Percentiles rank a stretch among this genome's conserved stretches.
These are phyloP conservation scores for Chloroceryle inda DNA, from an alignment of 2,797 vertebrate species.

Conservation along the genomic window DNA sequence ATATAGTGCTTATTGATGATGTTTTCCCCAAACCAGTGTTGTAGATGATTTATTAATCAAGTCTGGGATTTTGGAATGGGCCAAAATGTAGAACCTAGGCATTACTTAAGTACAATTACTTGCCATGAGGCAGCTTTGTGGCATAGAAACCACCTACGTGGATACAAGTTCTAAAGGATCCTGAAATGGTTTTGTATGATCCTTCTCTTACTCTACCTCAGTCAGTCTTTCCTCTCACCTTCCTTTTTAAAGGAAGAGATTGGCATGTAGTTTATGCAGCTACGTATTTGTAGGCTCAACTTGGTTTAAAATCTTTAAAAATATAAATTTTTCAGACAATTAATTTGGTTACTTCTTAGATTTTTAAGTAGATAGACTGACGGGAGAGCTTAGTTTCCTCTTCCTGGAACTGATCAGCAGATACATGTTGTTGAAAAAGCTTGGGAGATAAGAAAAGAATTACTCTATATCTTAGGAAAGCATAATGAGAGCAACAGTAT, in stretches of 20 bases:
- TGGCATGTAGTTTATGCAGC: background rate
- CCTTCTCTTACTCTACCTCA: background rate
- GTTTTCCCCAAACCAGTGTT: background rate
- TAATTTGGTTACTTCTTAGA: background rate
- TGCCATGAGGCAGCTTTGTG: background rate
- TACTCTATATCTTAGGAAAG: background rate
- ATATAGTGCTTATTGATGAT: background rate
- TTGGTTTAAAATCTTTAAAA: background rate
- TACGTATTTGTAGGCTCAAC: background rate
- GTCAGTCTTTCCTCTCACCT: background rate
- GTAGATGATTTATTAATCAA: background rate
- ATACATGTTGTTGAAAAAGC: background rate
- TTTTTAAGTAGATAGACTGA: background rate
- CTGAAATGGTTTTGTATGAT: background rate
- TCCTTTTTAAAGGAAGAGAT: background rate
- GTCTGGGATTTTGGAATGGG: background rate
- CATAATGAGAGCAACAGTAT: background rate
- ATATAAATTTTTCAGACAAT: background rate
- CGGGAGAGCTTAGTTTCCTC: background rate
- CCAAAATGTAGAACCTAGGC: background rate
- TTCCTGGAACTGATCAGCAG: background rate
- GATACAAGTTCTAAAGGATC: background rate
- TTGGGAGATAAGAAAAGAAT: background rate
- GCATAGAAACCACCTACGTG: background rate
- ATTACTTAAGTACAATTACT: background rate